A percentile compares a stretch with the other conserved stretches of the same genome.
These are phyloP conservation scores for Apus apus DNA, from an alignment of 2,113 vertebrate species.

Conservation along the genomic window DNA sequence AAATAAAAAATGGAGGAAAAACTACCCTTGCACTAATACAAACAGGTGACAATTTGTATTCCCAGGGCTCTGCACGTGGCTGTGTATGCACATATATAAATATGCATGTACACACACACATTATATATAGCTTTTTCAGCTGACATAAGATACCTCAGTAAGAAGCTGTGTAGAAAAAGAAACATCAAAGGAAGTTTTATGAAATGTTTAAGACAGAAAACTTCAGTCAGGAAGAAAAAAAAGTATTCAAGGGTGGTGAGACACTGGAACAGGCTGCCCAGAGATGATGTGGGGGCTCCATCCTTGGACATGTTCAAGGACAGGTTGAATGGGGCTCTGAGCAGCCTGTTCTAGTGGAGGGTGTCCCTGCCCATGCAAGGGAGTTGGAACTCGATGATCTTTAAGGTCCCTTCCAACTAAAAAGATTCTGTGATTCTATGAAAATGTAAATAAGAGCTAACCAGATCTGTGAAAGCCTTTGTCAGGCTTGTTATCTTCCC, in stretches of 20 bases:
- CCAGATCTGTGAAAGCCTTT: background rate
- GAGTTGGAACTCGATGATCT: no score
- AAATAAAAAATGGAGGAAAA: background rate
- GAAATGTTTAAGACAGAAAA: background rate
- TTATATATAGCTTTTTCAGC: constrained; percentile 37
- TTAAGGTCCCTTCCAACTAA: no score
- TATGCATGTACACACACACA: constrained; percentile 27
- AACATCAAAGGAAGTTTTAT: background rate
- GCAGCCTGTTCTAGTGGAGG: no score
- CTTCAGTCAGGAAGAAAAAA: background rate
- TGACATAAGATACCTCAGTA: background rate
- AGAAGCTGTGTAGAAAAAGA: background rate
- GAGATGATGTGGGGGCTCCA: no score
- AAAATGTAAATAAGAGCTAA: background rate
- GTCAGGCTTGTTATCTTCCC: background rate
- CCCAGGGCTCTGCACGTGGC: background rate
- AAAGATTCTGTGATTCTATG: no score
- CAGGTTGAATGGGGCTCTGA: no score
- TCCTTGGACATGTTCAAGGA: no score
- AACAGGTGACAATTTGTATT: background rate
- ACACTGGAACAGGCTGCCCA: no score
- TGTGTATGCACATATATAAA: background rate
- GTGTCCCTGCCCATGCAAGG: no score
- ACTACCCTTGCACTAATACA: background rate
- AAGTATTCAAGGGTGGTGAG: background rate